Conservation (phyloP, 1,140 invertebrate genomes). For the Pantala flavescens region DNA sequence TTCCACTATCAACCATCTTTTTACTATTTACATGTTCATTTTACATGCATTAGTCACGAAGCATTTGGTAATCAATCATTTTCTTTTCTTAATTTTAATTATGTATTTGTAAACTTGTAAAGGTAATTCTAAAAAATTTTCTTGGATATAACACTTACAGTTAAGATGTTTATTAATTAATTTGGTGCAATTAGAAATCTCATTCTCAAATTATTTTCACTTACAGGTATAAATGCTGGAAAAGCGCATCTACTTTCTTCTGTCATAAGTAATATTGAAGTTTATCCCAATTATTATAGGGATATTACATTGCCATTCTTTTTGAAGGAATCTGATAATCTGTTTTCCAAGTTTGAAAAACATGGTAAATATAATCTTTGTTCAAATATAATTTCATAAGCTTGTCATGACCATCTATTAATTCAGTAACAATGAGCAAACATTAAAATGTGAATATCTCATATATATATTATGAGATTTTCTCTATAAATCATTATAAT, state of each 20-base stretch:
- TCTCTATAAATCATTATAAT: too few relatives aligned
- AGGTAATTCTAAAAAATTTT: too few relatives aligned
- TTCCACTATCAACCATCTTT: constrained; percentile 95
- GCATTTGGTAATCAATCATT: constrained; percentile 50
- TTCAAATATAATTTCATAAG: too few relatives aligned
- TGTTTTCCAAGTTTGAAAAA: background rate
- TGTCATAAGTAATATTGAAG: constrained; percentile 85
- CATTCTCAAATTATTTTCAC: constrained; percentile 14
- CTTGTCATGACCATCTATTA: too few relatives aligned
- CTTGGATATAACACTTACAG: too few relatives aligned
- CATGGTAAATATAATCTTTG: background rate
- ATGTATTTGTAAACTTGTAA: too few relatives aligned
- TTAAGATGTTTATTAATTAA: too few relatives aligned
- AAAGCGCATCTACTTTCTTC: constrained; percentile 74
- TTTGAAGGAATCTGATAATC: background rate
- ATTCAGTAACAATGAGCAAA: too few relatives aligned
- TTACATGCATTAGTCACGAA: constrained; percentile 72
- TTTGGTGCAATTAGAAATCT: too few relatives aligned
- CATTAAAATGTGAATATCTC: too few relatives aligned
- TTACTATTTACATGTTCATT: constrained; percentile 93
- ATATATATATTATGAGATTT: too few relatives aligned
- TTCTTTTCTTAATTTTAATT: constrained; percentile 17
- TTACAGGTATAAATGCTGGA: constrained; percentile 57
- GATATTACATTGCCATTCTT: constrained; percentile 49
- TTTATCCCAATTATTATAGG: constrained; percentile 72